phyloP scores from a whole-genome alignment of 2,888 invertebrate species.

The Copidosoma aretas region DNA sequence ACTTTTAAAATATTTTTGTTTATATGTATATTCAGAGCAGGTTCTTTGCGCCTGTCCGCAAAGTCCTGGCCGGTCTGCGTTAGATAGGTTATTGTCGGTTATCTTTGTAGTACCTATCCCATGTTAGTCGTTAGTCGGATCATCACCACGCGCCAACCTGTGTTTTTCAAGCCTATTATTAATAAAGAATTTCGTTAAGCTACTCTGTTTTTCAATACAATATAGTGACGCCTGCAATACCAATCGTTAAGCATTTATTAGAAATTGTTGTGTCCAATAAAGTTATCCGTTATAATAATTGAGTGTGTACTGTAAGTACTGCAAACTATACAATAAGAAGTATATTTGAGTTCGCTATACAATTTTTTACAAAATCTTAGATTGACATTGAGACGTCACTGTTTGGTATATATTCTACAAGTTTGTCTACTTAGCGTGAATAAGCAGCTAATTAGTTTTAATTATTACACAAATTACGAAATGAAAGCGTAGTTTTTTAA shows the following conservation, averaged over 20 bases:
- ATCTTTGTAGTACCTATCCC: conserved; percentile 56
- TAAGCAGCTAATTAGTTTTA: conserved; percentile 18
- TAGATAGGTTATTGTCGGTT: conserved; percentile 58
- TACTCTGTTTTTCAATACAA: conserved; percentile 32
- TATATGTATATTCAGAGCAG: conserved; percentile 17
- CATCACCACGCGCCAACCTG: conserved; percentile 57
- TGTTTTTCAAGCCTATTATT: conserved; percentile 53
- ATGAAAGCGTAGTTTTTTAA: conserved; percentile 3
- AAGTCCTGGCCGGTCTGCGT: conserved; percentile 53
- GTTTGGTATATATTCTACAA: conserved; percentile 23
- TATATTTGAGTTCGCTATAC: not conserved
- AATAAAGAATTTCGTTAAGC: conserved; percentile 46
- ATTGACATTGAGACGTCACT: conserved; percentile 31
- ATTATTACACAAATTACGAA: conserved; percentile 2
- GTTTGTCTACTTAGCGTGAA: conserved; percentile 18
- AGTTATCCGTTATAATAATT: too few relatives aligned
- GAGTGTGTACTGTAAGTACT: too few relatives aligned
- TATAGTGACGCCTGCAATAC: conserved; percentile 34
- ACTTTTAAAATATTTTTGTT: not conserved
- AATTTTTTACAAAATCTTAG: not conserved
- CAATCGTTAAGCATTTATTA: conserved; percentile 12
- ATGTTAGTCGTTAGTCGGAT: conserved; percentile 59
- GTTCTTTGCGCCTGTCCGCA: conserved; percentile 44
- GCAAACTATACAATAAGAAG: not conserved
- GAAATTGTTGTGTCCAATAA: too few relatives aligned